A percentile compares a stretch with the other conserved stretches of the same genome.
phyloP scores from a whole-genome alignment of 1,140 invertebrate genomes.

The Zaprionus nigranus region DNA sequence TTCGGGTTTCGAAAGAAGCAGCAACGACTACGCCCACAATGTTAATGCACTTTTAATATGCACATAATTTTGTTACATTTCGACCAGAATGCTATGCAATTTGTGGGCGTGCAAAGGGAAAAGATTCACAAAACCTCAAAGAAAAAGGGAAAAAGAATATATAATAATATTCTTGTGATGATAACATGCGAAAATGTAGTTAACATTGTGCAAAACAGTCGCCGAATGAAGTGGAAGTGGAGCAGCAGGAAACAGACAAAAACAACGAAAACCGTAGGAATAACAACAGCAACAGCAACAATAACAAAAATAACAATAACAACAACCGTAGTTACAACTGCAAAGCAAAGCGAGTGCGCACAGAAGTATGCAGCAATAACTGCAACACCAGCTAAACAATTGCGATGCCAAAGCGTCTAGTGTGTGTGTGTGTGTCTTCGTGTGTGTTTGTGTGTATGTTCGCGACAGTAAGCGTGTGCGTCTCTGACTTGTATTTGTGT shows the following conservation, averaged over 20 bases:
- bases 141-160: constrained; percentile 26
- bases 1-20: constrained; percentile 10
- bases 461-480: background rate
- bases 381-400: constrained; percentile 61
- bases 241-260: constrained; percentile 12
- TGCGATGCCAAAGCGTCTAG: constrained; percentile 31
- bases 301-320: constrained; percentile 8
- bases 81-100: constrained; percentile 14
- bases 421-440: background rate
- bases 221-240: constrained; percentile 78
- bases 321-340: background rate
- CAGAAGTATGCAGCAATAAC: constrained; percentile 68
- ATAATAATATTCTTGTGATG: constrained; percentile 56
- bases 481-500: background rate
- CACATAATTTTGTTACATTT: constrained; percentile 62
- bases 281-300: constrained; percentile 11
- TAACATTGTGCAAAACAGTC: constrained; percentile 78
- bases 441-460: background rate
- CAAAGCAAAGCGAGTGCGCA: constrained; percentile 38
- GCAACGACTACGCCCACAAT: constrained; percentile 20
- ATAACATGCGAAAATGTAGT: constrained; percentile 75
- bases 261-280: constrained; percentile 11
- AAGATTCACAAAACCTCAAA: constrained; percentile 21
- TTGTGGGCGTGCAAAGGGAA: constrained; percentile 16
- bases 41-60: constrained; percentile 76